phyloP scores from a whole-genome alignment of 2,113 vertebrate genomes.

The Zapornia atra region DNA sequence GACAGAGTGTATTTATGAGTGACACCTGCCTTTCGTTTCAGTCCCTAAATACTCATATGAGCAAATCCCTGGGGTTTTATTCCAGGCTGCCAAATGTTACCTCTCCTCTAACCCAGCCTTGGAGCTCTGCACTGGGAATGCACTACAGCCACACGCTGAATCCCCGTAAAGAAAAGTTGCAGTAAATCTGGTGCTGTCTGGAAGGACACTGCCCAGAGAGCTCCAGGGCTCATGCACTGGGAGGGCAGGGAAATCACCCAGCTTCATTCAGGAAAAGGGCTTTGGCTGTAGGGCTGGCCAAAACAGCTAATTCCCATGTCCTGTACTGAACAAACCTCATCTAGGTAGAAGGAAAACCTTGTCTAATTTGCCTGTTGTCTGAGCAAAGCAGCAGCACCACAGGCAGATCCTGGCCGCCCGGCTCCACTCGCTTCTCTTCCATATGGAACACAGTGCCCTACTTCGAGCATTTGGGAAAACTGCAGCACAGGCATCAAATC shows the following conservation, averaged over 20 bases:
- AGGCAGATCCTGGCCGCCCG: neutral
- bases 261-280: neutral
- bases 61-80: neutral
- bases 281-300: neutral
- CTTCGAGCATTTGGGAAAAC: conserved; percentile 7
- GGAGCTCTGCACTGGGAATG: neutral
- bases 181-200: neutral
- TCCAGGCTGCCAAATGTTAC: neutral
- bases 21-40: neutral
- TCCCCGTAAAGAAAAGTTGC: neutral
- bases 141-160: neutral
- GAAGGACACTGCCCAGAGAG: neutral
- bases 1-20: neutral
- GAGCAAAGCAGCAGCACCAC: neutral
- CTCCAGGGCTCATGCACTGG: neutral
- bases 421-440: neutral
- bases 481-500: neutral
- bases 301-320: neutral
- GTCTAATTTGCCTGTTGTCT: neutral
- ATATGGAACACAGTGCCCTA: conserved; percentile 28
- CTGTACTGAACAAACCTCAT: neutral
- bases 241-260: neutral
- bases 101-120: neutral
- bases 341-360: neutral
- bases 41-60: neutral